Conservation (phyloP, 30 jellyfish, hydroid and myxozoan species). For the Hydractinia symbiolongicarpus region DNA sequence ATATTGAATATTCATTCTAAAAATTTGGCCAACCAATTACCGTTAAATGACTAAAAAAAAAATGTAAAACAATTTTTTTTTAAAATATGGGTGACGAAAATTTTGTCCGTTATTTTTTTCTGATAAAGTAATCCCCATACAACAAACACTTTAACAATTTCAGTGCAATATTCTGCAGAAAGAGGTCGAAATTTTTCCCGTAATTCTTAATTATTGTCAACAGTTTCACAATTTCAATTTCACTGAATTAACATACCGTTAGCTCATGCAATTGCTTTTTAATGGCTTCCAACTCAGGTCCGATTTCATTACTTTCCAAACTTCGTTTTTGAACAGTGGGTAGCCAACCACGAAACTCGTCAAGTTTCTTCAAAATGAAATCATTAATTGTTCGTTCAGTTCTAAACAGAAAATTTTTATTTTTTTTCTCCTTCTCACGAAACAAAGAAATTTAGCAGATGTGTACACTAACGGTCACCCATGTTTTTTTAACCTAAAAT, state of each 20-base stretch:
- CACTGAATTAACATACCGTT: constrained; percentile 37
- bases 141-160: too few species aligned
- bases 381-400: constrained; percentile 20
- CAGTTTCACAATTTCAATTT: too few species aligned
- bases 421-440: background rate
- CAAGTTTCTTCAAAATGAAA: constrained; percentile 37
- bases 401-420: constrained; percentile 22
- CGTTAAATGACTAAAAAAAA: background rate
- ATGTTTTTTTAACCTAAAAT: background rate
- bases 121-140: too few species aligned
- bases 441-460: background rate
- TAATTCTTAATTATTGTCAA: too few species aligned
- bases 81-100: background rate
- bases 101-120: too few species aligned
- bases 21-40: background rate
- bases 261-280: constrained; percentile 71
- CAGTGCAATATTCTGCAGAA: too few species aligned
- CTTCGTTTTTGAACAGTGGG: constrained; percentile 61
- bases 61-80: background rate
- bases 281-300: constrained; percentile 74
- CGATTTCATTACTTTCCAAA: constrained; percentile 49
- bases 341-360: constrained; percentile 62
- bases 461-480: too few species aligned
- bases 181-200: too few species aligned
- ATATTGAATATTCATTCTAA: background rate